These are phyloP conservation scores for Holacanthus passer DNA, from an alignment of 2,113 vertebrate species.

Conservation along the genomic window DNA sequence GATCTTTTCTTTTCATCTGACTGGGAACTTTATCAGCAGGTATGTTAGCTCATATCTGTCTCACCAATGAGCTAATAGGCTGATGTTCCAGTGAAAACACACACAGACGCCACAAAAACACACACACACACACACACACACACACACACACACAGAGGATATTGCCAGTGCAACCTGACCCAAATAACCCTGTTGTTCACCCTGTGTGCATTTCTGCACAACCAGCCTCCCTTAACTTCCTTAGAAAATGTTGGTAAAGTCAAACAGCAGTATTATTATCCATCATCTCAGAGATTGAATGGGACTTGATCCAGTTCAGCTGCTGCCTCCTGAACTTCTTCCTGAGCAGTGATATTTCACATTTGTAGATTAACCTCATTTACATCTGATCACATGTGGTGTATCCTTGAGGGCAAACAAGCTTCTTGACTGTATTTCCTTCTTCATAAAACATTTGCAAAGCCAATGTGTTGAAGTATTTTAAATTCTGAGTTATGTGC, in stretches of 20 bases:
- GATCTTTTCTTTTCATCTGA: slow-evolving; percentile 16
- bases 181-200: background rate
- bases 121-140: slow-evolving; percentile 2
- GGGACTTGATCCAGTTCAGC: background rate
- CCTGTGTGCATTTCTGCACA: background rate
- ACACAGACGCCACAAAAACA: background rate
- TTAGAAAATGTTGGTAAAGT: background rate
- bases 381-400: background rate
- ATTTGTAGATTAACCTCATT: background rate
- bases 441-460: no score
- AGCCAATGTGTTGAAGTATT: no score
- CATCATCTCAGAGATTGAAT: background rate
- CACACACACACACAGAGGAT: background rate
- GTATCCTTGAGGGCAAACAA: no score
- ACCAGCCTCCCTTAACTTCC: slow-evolving; percentile 4
- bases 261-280: background rate
- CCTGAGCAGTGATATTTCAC: background rate
- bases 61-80: slow-evolving; percentile 24
- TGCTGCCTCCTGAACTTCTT: background rate
- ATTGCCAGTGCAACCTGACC: slow-evolving; percentile 32
- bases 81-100: background rate
- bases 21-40: slow-evolving; percentile 31
- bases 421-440: no score
- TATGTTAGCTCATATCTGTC: slow-evolving; percentile 16
- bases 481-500: no score